Evolutionary conservation across 1,140 invertebrate genomes (phyloP), one percentile per base, ranked within the genome.

Genomic region (Trachymyrmex septentrionalis): DNA sequence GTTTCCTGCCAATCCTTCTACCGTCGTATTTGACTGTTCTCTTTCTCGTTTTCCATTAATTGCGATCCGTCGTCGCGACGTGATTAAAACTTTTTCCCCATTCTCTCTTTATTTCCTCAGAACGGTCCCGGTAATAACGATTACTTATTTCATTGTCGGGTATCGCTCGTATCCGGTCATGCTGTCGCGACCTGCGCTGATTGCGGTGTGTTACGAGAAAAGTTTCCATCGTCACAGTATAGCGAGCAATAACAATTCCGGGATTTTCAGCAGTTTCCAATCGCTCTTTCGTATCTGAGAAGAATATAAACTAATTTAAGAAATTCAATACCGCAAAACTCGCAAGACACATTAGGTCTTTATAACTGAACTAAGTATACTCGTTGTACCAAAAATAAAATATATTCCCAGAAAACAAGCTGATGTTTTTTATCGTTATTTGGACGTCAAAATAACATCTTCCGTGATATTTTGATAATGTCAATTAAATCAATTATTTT

Each of bases 71-170:
- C 69, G 55, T 59, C 67, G 34, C 80, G 63, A 34, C 24, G 55
- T 73, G 80, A 84, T 84, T 84, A 73, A 84, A 84, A 84, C 67
- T 73, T 84, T 72, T 72, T 48, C 19, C 55, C 24, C 19, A 1
- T 7, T 21, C 44, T 53, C 19, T 73, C 24, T 57, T 64, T 50
- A 55, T 69, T 59, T 69, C 19, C 21, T 48, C 55, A 34, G 14
- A 12, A 14, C 44, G n/a, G 27, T 27, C 59, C 14, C 21, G 48
- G 4, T 69, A 81, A 80, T 81, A 67, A 86, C 38, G 64, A 86
- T 59, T 86, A 71, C 64, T 57, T 81, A 67, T 86, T 86, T 81
- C 38, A 77, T 53, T 85, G 57, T 77, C 82, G 61, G 34, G 21
- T 66, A 66, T 78, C 71, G 57, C 72, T 59, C 72, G 69, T 76